Conservation (phyloP, 2,113 vertebrate species). For the Anolis carolinensis region DNA sequence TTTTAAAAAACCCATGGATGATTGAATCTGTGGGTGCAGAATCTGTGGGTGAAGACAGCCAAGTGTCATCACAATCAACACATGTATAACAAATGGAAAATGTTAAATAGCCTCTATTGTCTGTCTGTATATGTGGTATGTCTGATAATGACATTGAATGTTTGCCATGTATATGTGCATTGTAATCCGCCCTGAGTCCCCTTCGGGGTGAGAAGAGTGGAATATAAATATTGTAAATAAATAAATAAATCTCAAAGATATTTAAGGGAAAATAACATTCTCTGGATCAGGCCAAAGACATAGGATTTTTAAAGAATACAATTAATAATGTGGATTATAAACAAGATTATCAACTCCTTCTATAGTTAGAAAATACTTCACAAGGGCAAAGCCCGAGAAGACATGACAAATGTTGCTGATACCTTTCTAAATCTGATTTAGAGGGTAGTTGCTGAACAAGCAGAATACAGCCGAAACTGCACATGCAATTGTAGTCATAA, state of each 20-base stretch:
- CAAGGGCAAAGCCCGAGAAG: slow-evolving; percentile 72
- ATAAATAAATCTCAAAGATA: neutral
- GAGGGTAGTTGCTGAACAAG: slow-evolving; percentile 75
- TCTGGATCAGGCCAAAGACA: slow-evolving; percentile 26
- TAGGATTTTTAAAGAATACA: too few species aligned
- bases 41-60: too few species aligned
- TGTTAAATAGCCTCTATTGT: too few species aligned
- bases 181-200: too few species aligned
- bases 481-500: slow-evolving; percentile 50
- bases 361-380: slow-evolving; percentile 59
- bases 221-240: too few species aligned
- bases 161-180: too few species aligned
- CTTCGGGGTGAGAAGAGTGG: too few species aligned
- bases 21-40: too few species aligned
- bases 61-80: too few species aligned
- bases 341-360: slow-evolving; percentile 48
- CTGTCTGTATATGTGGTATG: too few species aligned
- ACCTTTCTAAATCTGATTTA: slow-evolving; percentile 78
- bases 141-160: too few species aligned
- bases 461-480: slow-evolving; percentile 63
- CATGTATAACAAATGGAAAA: neutral
- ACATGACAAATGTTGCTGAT: slow-evolving; percentile 81
- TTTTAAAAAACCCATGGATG: too few species aligned
- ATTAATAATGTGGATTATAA: slow-evolving; percentile 55
- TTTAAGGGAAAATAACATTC: slow-evolving; percentile 34